Base-by-base conservation (phyloP, 2,888 invertebrate genomes). In the Drosophila pegasa region DNA sequence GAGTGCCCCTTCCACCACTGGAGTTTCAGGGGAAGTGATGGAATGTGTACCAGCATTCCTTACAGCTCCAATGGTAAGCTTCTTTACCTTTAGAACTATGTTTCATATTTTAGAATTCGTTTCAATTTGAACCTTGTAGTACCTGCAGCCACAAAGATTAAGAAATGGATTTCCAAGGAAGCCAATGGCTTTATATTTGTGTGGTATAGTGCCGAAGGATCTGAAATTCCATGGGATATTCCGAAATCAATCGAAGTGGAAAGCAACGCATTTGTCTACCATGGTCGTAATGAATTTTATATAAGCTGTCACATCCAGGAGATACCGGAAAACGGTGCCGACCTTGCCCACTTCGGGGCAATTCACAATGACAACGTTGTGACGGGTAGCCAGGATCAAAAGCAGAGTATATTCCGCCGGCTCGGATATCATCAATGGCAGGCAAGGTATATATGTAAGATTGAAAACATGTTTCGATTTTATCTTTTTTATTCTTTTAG, bases 1-100 rank as follows among this genome's bases (percentile, higher is more conserved):
- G 95, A 96, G 85, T 98, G 98, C 83, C 98, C 98, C 0, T 98
- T 98, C 92, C 98, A 98, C 86, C 95, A 95, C 57, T 98, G 98
- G 98, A 92, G 93, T 56, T 98, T 98, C 89, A 93, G 94, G 5
- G 96, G 95, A 0, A 91, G 92, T n/a, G 94, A 95, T 69, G 98
- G 98, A 0, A 92, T 93, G 33, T 97, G 97, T 79, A 93, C 94
- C 0, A 93, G 94, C 50, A 95, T 97, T n/a, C 97, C 98, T 0
- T 96, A 96, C 86, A 92, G 94, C 8, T 92, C 93, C 20, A 94
- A 93, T 61, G 93, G 94, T 55, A 71, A 79, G 48, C 27, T 16
- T 20, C 1, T 4, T n/a, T 43, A 22, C 1, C 8, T 22, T 25
- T 14, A n/a, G n/a, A n/a, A n/a, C n/a, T n/a, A 8, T 8, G 14